Base-by-base conservation (phyloP, 1,140 invertebrate genomes). In the Scaptomyza graminum region DNA sequence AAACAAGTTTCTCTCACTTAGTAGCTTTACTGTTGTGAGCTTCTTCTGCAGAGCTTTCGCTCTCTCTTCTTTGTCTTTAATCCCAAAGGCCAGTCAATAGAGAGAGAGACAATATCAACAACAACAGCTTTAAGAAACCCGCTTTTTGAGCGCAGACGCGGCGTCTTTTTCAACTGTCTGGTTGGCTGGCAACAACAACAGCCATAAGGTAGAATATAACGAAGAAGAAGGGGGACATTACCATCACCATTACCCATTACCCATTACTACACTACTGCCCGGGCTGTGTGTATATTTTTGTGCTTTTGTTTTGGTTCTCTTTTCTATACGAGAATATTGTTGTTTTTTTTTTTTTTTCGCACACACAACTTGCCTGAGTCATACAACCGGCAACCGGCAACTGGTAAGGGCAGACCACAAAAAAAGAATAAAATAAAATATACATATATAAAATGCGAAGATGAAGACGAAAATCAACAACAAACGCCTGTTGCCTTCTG, bases 271-370 rank as follows among this genome's bases (percentile, higher is more conserved):
- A 34, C 31, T 9, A 9, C 52, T 74, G 64, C 51, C 57, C 39
- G 18, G 18, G 49, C 50, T 39, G 37, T 63, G 57, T 11, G 39
- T 85, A 80, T 85, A 80, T 85, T 85, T 85, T 85, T 77, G 78
- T 71, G 81, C 82, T 87, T 85, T 85, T 85, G 81, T 85, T 85
- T 85, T 85, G 81, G 60, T 81, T 87, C 77, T 81, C 51, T 49
- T 70, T 85, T 85, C 81, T 81, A 74, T 51, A 64, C 64, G 56
- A 73, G 62, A 69, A 28, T 41, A 31, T n/a, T 44, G 41, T 44
- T 44, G 16, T 44, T 13, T n/a, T 7, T 28, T 55, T n/a, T 18
- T 50, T 41, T 15, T 46, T 34, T 44, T 67, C 28, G 66, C 37
- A 39, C 13, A 28, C 47, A 28, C 41, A 49, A 50, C 44, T 52